Percentiles rank a stretch among this genome's conserved stretches.
Evolutionary conservation across 1,140 invertebrate genomes (phyloP).

Genomic region (Neotoxoptera formosana): DNA sequence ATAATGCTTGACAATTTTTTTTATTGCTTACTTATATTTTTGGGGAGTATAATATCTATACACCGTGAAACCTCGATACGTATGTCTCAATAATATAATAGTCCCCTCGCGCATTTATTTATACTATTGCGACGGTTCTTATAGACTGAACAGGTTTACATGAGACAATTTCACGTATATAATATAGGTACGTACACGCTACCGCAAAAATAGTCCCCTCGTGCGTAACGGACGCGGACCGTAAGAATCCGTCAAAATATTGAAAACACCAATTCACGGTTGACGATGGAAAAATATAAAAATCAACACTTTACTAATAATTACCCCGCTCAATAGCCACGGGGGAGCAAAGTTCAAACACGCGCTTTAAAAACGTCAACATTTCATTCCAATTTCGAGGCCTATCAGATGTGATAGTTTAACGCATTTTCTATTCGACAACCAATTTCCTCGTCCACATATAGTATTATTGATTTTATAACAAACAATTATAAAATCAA

Average conservation of each 20-base stretch:
- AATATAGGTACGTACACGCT: too few species aligned
- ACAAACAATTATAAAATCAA: too few species aligned
- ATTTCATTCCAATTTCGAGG: not conserved
- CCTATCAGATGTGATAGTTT: not conserved
- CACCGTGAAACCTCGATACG: slow-evolving; percentile 29
- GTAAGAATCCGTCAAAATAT: slow-evolving; percentile 57
- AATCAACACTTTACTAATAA: slow-evolving; percentile 18
- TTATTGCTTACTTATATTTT: not conserved
- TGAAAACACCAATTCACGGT: slow-evolving; percentile 22
- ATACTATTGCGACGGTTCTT: slow-evolving; percentile 11
- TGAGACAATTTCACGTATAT: slow-evolving; percentile 37
- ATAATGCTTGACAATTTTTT: slow-evolving; percentile 32
- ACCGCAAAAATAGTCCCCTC: slow-evolving; percentile 15
- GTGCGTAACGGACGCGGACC: slow-evolving; percentile 44
- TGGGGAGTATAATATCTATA: not conserved
- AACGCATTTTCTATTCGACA: not conserved
- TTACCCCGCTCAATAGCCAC: not conserved
- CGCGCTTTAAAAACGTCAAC: not conserved
- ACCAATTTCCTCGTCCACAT: not conserved
- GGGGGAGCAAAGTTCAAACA: not conserved
- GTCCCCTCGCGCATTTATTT: slow-evolving; percentile 17
- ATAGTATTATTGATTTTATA: not conserved
- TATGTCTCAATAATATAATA: slow-evolving; percentile 21
- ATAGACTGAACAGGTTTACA: slow-evolving; percentile 40
- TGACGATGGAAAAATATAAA: not conserved